Conservation (phyloP, 2,888 invertebrate species). For the Caenorhabditis uteleia region DNA sequence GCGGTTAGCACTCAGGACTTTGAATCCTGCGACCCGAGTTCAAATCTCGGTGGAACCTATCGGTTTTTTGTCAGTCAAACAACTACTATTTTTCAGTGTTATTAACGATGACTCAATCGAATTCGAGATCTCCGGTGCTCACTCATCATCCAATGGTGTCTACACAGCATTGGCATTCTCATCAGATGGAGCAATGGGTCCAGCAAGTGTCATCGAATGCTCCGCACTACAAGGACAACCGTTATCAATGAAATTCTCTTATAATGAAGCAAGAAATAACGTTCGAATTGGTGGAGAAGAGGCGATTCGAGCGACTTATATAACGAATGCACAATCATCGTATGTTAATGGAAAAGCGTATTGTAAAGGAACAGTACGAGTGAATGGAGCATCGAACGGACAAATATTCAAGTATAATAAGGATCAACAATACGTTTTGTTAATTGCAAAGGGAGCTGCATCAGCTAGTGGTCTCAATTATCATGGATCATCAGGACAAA, state of each 20-base stretch:
- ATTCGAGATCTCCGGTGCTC: constrained; percentile 21
- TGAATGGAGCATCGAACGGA: constrained; percentile 14
- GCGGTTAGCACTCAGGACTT: constrained; percentile 60
- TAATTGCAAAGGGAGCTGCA: constrained; percentile 36
- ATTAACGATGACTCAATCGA: constrained; percentile 12
- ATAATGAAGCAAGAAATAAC: constrained; percentile 27
- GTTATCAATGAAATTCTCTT: constrained; percentile 43
- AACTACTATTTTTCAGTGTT: constrained; percentile 16
- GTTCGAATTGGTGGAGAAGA: constrained; percentile 29
- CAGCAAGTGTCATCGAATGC: constrained; percentile 43
- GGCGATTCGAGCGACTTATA: constrained; percentile 16
- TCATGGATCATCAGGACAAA: constrained; percentile 12
- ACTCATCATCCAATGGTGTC: constrained; percentile 17
- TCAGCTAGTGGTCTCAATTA: constrained; percentile 14
- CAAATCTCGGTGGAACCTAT: constrained; percentile 58
- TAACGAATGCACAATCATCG: constrained; percentile 13
- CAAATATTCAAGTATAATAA: constrained; percentile 41
- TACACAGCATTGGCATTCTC: constrained; percentile 44
- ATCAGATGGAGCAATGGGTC: constrained; percentile 25
- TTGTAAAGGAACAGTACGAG: constrained; percentile 35
- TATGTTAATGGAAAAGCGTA: constrained; percentile 30
- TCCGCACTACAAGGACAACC: constrained; percentile 25
- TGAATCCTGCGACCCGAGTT: constrained; percentile 61
- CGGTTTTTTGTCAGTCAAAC: background rate
- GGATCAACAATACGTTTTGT: constrained; percentile 19